These are phyloP conservation scores for Actinostola sp. DNA, from an alignment of 92 coral and sea anemone species.

Conservation along the genomic window DNA sequence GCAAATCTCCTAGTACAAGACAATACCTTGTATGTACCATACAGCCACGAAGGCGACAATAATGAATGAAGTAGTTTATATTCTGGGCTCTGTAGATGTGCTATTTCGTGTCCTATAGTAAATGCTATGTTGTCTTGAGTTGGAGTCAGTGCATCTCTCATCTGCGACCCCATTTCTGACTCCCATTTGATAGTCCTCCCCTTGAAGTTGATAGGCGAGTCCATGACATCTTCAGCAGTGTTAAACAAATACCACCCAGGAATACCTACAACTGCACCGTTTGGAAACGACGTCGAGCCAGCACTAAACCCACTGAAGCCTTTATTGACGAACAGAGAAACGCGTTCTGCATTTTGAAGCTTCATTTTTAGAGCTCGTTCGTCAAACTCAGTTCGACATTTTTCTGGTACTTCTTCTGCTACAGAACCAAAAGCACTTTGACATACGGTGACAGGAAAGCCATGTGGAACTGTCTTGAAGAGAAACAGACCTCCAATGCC, in stretches of 20 bases:
- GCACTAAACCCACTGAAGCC: constrained; percentile 78
- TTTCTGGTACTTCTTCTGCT: constrained; percentile 60
- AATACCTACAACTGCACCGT: constrained; percentile 74
- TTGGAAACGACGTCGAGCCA: constrained; percentile 69
- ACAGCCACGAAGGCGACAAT: constrained; percentile 75
- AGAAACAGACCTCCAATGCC: constrained; percentile 79
- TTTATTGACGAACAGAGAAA: constrained; percentile 67
- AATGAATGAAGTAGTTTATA: constrained; percentile 46
- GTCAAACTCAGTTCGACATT: constrained; percentile 51
- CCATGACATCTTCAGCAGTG: constrained; percentile 64
- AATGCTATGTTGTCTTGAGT: constrained; percentile 77
- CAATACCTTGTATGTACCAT: constrained; percentile 69
- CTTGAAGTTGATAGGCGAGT: constrained; percentile 73
- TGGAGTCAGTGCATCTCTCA: constrained; percentile 67
- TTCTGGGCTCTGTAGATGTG: constrained; percentile 63
- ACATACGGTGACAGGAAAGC: constrained; percentile 70
- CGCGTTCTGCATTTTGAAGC: constrained; percentile 49
- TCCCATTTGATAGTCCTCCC: constrained; percentile 82
- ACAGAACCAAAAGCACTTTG: constrained; percentile 43
- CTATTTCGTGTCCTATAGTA: constrained; percentile 77
- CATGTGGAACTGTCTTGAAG: constrained; percentile 65
- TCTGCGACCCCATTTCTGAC: constrained; percentile 77
- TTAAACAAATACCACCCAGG: constrained; percentile 80
- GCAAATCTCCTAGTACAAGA: constrained; percentile 50
- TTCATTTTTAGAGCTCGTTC: constrained; percentile 73